Base-by-base conservation (phyloP, 2,113 vertebrate species). In the Chitala chitala region DNA sequence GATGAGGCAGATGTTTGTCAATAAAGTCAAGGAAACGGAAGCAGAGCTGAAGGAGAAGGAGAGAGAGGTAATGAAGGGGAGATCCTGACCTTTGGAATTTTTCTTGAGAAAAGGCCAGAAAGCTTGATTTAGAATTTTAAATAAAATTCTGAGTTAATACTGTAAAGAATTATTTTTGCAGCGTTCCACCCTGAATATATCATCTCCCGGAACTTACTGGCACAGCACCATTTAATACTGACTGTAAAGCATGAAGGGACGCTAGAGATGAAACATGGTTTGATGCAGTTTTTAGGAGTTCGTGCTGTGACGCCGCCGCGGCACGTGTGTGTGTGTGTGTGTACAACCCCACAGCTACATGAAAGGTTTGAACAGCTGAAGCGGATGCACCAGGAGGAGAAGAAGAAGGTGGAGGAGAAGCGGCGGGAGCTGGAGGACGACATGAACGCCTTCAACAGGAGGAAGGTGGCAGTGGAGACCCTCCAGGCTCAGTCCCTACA, bases 1-100 rank as follows among this genome's bases (percentile, higher is more conserved):
- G 84, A 99, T 99, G 96, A 90, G 96, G 65, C 96, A 99, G 86
- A 95, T 98, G 95, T 99, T 99, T 79, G 96, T 99, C 75, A 88
- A 78, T 78, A 89, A 89, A 80, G 88, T 89, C n/a, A 89, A 89
- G 77, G 88, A 87, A 76, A 86, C 88, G 0, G 88, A 89, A 72
- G 88, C 82, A 3, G 86, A 88, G 78, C 86, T 89, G 72, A 88
- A 89, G 79, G 93, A 95, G 82, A 98, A 95, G 71, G 95, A 98
- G 68, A 91, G 92, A 84, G 94, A 95, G 93, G 95, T 96, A 72
- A 59, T 26, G 17, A 55, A 2, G 38, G 55, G 55, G n/a, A 8
- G 6, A 10, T 36, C 8, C 4, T 36, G 50, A 10, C 5, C 44
- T 46, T 46, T 5, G 44, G 44, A 10, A 46, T 6, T 46, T 12